phyloP scores from a whole-genome alignment of 2,797 vertebrate species.

The Gallirallus australis region DNA sequence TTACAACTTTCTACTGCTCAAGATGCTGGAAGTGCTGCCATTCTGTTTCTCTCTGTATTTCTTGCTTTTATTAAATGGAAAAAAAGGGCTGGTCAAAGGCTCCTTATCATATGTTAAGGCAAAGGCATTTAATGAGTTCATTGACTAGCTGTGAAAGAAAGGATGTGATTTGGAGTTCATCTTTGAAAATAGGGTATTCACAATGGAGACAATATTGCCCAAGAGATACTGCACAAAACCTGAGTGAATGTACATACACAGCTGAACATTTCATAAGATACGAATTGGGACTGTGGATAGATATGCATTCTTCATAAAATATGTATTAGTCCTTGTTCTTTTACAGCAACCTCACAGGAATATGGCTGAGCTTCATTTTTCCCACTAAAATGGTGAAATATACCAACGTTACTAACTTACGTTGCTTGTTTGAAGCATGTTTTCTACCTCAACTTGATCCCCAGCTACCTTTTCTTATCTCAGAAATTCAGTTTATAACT shows the following conservation, averaged over 20 bases:
- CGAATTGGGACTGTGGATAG: not conserved
- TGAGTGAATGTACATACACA: not conserved
- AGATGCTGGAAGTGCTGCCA: not conserved
- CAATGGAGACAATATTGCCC: not conserved
- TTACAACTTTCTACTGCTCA: not conserved
- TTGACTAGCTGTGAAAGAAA: not conserved
- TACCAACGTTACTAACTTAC: not conserved
- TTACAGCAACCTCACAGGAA: not conserved
- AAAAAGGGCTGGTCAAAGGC: not conserved
- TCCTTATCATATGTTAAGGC: not conserved
- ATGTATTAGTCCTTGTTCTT: not conserved
- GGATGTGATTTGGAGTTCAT: not conserved
- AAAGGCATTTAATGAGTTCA: not conserved
- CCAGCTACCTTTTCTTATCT: not conserved
- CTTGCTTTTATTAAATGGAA: not conserved
- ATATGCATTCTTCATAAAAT: constrained; percentile 12
- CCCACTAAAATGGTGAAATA: not conserved
- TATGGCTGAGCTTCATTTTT: not conserved
- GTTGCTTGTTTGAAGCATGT: not conserved
- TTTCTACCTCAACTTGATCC: not conserved
- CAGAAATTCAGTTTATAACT: not conserved
- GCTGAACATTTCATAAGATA: not conserved
- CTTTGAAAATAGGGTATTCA: not conserved
- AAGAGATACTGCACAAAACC: not conserved
- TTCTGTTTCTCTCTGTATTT: not conserved